phyloP scores from a whole-genome alignment of 2,113 vertebrate genomes.

The Euleptes europaea region DNA sequence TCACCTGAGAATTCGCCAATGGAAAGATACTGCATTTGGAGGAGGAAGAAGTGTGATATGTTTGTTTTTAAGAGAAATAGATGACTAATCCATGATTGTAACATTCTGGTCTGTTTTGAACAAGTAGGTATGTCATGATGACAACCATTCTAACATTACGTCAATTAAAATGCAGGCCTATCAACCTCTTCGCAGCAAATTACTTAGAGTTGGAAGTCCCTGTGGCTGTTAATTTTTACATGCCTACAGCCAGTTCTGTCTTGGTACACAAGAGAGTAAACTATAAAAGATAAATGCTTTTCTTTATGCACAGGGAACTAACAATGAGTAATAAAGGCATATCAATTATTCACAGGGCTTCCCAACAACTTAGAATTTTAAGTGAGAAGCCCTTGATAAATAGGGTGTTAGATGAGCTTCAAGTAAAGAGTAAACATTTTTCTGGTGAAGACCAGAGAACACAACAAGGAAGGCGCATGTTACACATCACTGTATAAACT shows the following conservation, averaged over 20 bases:
- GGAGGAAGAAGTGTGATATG: not conserved
- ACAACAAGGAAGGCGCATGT: not conserved
- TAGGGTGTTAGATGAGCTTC: slow-evolving; percentile 25
- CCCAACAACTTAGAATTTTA: slow-evolving; percentile 61
- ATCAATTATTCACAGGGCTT: slow-evolving; percentile 74
- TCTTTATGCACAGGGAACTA: slow-evolving; percentile 68
- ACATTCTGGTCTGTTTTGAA: slow-evolving; percentile 11
- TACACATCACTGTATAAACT: not conserved
- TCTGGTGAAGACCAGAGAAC: not conserved
- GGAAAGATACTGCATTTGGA: slow-evolving; percentile 26
- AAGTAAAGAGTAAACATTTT: slow-evolving; percentile 25
- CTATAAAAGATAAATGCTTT: slow-evolving; percentile 61
- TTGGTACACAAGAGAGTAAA: slow-evolving; percentile 56
- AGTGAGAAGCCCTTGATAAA: not conserved
- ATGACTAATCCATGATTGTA: slow-evolving; percentile 30
- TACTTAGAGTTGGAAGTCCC: slow-evolving; percentile 40
- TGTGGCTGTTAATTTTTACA: slow-evolving; percentile 53
- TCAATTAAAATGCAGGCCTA: slow-evolving; percentile 62
- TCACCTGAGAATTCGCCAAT: not conserved
- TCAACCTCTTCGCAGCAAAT: slow-evolving; percentile 47
- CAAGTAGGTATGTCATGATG: slow-evolving; percentile 16
- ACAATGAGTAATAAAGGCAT: slow-evolving; percentile 66
- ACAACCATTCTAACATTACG: slow-evolving; percentile 28
- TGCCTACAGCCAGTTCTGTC: slow-evolving; percentile 44
- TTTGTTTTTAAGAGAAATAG: slow-evolving; percentile 13